Evolutionary conservation across 1,140 invertebrate genomes (phyloP).

Genomic region (Scaptodrosophila lebanonensis): DNA sequence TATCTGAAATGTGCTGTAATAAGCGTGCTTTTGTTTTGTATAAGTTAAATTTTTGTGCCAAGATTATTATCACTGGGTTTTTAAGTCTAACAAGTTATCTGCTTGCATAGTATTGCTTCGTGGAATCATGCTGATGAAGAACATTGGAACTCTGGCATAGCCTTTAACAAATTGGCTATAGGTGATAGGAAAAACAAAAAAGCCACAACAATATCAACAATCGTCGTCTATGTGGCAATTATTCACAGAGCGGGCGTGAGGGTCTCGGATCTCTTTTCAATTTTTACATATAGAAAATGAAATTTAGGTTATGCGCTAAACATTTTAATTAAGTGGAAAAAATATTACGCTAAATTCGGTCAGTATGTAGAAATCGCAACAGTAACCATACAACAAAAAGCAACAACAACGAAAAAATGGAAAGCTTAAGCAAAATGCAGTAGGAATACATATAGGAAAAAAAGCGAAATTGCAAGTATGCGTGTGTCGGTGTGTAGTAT

Average conservation of each 20-base stretch:
- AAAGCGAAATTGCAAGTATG: constrained; percentile 52
- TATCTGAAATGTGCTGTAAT: too few species aligned
- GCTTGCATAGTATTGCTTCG: too few species aligned
- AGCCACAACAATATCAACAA: too few species aligned
- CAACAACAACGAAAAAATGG: constrained; percentile 63
- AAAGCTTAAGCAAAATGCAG: constrained; percentile 55
- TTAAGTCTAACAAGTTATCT: constrained; percentile 66
- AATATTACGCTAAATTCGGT: constrained; percentile 71
- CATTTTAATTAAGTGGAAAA: constrained; percentile 75
- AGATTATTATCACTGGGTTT: too few species aligned
- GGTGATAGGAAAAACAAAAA: too few species aligned
- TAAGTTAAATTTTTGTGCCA: too few species aligned
- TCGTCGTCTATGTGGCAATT: too few species aligned
- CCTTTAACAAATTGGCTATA: too few species aligned
- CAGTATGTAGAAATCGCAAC: constrained; percentile 64
- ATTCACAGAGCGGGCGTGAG: background rate
- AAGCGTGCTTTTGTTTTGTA: too few species aligned
- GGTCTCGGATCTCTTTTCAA: constrained; percentile 1
- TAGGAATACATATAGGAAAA: constrained; percentile 31
- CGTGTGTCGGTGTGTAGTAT: constrained; percentile 37
- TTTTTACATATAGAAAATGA: constrained; percentile 40
- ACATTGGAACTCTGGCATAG: too few species aligned
- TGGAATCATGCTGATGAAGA: too few species aligned
- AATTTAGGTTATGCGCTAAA: constrained; percentile 71
- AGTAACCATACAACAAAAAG: too few species aligned